Conservation (phyloP, 2,113 vertebrate genomes). For the Tyrannus savana region DNA sequence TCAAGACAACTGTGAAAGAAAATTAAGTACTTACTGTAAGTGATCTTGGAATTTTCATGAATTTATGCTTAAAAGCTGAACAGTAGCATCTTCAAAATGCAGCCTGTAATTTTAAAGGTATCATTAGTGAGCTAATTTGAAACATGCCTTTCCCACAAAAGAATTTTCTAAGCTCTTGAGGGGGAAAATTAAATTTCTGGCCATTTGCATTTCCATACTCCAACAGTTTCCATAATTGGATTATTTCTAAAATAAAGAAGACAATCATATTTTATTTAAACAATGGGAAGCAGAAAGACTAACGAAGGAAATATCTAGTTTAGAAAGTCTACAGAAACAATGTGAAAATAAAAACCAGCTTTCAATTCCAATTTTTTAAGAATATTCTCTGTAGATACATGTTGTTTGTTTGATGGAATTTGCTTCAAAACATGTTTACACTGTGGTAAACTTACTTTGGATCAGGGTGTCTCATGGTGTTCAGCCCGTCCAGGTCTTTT, state of each 20-base stretch:
- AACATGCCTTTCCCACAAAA: not conserved
- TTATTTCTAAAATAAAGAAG: conserved; percentile 25
- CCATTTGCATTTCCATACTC: conserved; percentile 33
- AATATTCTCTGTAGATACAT: not conserved
- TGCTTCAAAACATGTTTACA: not conserved
- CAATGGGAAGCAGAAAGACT: not conserved
- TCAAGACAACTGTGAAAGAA: not conserved
- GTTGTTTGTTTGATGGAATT: not conserved
- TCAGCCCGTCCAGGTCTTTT: not conserved
- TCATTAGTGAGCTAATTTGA: not conserved
- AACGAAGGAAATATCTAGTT: not conserved
- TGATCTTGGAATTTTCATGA: not conserved
- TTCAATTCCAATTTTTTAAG: not conserved
- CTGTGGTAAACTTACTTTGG: not conserved
- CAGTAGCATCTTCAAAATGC: not conserved
- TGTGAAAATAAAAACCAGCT: not conserved
- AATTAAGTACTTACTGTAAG: not conserved
- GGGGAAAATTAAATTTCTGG: conserved; percentile 9
- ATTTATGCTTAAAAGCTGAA: not conserved
- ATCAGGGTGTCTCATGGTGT: not conserved
- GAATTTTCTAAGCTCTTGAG: not conserved
- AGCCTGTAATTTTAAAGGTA: conserved; percentile 3
- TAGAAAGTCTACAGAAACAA: not conserved
- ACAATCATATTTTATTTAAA: conserved; percentile 29
- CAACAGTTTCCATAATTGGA: conserved; percentile 8